Conservation (phyloP, 2,888 invertebrate species). For the Microplitis deprimator region DNA sequence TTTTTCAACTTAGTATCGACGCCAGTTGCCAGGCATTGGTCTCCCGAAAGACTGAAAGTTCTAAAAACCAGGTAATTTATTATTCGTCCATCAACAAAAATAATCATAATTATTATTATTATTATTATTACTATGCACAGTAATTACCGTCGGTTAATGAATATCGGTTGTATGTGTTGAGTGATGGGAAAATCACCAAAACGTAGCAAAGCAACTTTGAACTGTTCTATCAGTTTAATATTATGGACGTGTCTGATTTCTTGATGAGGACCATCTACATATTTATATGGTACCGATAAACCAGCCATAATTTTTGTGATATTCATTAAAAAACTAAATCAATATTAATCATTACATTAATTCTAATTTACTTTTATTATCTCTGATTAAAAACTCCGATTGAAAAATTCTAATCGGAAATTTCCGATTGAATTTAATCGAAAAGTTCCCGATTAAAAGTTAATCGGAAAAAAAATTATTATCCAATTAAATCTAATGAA, state of each 20-base stretch:
- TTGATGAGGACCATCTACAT: conserved; percentile 79
- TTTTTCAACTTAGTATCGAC: conserved; percentile 74
- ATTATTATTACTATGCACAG: too few species aligned
- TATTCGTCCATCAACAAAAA: too few species aligned
- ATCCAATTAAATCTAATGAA: too few species aligned
- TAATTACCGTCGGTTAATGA: conserved; percentile 70
- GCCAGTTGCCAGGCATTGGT: conserved; percentile 77
- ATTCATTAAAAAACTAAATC: conserved; percentile 74
- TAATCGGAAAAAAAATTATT: too few species aligned
- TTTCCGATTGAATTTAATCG: neutral
- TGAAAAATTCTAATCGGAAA: too few species aligned
- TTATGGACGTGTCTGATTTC: conserved; percentile 78
- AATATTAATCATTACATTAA: too few species aligned
- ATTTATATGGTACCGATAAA: conserved; percentile 76
- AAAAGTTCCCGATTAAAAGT: too few species aligned
- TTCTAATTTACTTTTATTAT: too few species aligned
- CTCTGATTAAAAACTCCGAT: too few species aligned
- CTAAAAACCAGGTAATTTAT: too few species aligned
- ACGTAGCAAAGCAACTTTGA: conserved; percentile 78
- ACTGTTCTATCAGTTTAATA: conserved; percentile 74
- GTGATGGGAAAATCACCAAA: conserved; percentile 75
- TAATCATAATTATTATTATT: too few species aligned
- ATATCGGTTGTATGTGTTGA: conserved; percentile 79
- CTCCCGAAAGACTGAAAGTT: conserved; percentile 61
- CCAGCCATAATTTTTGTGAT: conserved; percentile 80